Evolutionary conservation across 1,140 invertebrate genomes (phyloP), one percentile per base, ranked within the genome.

Genomic region (Spodoptera frugiperda): DNA sequence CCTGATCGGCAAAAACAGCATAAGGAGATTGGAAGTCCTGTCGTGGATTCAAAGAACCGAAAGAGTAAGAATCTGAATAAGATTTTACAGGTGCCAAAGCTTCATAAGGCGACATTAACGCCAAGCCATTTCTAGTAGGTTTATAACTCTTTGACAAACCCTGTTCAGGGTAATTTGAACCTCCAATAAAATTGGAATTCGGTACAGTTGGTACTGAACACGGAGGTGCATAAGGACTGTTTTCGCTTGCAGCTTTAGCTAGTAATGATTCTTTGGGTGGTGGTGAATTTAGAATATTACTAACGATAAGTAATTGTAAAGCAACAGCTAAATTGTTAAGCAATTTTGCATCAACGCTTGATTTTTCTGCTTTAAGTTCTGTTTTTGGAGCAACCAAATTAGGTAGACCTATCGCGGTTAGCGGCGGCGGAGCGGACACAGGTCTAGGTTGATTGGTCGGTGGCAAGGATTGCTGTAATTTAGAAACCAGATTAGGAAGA

Each of bases 251-350:
- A 39, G 33, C 71, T 78, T 79, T 68, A 15, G 79, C 46, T 74
- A 2, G 14, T 53, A 15, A 10, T 0, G 68, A 48, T 55, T 71
- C 54, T 55, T 78, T 73, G 19, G 80, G 72, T 14, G 80, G 71
- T 5, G 87, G 83, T 51, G 82, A 79, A 54, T 84, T 89, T 12
- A 91, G 76, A n/a, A 92, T 84, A 76, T 91, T 92, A 21, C 83
- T 91, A 1, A 92, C 80, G 15, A 92, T 90, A 19, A 92, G 73
- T 10, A 92, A 70, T 55, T 92, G 91, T 70, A 92, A 79, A 1
- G 91, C 91, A 11, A 91, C 89, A 10, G 91, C 91, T 79, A 92
- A 80, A 61, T 92, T 92, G 51, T 92, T 92, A n/a, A 92, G 49
- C 17, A 92, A 77, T 53, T 84, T 84, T 3, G 82, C 51, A 76